Conservation (phyloP, 2,113 vertebrate genomes). For the Regulus satrapa region DNA sequence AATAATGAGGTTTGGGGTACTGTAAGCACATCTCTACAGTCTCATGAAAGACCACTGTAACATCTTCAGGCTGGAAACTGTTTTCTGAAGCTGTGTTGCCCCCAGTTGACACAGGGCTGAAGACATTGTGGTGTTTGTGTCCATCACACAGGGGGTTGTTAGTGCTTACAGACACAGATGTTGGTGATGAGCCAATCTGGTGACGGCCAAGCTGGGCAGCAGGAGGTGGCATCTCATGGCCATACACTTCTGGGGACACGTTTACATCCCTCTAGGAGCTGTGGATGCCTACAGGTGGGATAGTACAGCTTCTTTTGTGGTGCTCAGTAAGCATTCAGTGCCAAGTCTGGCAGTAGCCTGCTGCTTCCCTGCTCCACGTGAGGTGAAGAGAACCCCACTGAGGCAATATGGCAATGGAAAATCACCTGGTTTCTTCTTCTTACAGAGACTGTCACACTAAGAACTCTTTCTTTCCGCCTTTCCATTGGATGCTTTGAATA, state of each 20-base stretch:
- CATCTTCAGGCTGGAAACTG: not conserved
- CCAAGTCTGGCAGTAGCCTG: not conserved
- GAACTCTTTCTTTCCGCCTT: not conserved
- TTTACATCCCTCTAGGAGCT: not conserved
- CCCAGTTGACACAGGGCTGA: not conserved
- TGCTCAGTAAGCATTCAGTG: not conserved
- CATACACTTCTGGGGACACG: not conserved
- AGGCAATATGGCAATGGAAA: not conserved
- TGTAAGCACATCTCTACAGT: not conserved
- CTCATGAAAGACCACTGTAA: not conserved
- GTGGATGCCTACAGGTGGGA: not conserved
- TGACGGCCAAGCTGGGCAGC: not conserved
- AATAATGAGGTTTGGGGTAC: conserved; percentile 28
- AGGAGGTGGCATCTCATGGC: not conserved
- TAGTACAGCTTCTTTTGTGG: not conserved
- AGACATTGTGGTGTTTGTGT: not conserved
- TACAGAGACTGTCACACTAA: not conserved
- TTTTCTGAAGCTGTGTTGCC: not conserved
- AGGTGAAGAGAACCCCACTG: not conserved
- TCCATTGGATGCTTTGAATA: not conserved
- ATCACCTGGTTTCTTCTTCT: not conserved
- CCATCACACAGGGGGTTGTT: fast-evolving
- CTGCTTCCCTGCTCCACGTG: not conserved
- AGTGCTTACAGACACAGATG: not conserved
- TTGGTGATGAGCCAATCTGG: not conserved